Evolutionary conservation across 2,113 vertebrate genomes (phyloP).

Genomic region (Apistogramma diplotaenia): DNA sequence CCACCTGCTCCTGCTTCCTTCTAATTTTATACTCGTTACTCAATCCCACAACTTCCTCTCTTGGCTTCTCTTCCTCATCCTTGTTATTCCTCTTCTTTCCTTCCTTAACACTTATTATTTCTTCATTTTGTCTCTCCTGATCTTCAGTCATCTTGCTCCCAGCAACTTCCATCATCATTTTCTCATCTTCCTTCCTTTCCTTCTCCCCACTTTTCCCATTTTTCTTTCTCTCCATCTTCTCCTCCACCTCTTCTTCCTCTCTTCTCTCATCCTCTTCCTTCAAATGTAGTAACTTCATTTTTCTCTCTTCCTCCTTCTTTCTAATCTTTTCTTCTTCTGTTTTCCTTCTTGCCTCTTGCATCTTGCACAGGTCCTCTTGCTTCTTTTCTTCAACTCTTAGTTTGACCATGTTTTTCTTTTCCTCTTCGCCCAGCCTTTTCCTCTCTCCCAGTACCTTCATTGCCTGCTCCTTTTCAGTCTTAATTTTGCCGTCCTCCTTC

Average conservation of each 20-base stretch:
- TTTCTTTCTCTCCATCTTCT: conserved; percentile 19
- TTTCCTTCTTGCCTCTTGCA: conserved; percentile 15
- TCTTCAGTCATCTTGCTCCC: background rate
- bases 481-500: conserved; percentile 55
- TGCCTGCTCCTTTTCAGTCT: conserved; percentile 1
- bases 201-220: conserved; percentile 52
- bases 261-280: conserved; percentile 20
- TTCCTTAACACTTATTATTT: conserved; percentile 31
- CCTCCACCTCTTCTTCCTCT: conserved; percentile 7
- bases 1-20: background rate
- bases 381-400: conserved; percentile 37
- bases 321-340: background rate
- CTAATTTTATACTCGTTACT: background rate
- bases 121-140: conserved; percentile 52
- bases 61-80: background rate
- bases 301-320: conserved; percentile 33
- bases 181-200: conserved; percentile 19
- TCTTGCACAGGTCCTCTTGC: conserved; percentile 13
- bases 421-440: background rate
- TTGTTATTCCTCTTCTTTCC: background rate
- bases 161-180: background rate
- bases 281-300: background rate
- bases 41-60: background rate
- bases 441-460: background rate
- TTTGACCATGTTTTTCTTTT: conserved; percentile 72